Evolutionary conservation across 2,113 vertebrate genomes (phyloP), one percentile per base, ranked within the genome.

Genomic region (Phoenicopterus ruber): DNA sequence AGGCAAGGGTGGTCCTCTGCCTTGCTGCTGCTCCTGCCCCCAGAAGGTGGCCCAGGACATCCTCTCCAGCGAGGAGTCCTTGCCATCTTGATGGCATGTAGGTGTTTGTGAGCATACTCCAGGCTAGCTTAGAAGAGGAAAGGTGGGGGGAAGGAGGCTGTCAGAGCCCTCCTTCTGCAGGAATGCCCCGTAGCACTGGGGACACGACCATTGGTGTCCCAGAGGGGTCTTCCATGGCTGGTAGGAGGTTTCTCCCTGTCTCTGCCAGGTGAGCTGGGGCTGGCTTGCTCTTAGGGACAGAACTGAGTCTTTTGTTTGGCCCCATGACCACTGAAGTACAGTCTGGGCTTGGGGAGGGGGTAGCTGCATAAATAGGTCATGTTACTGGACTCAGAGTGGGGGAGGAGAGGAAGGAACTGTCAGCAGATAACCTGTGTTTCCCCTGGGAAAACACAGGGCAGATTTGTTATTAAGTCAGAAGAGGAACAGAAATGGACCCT

Each of bases 401-500:
- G 28, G 11, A 93, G 82, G 67, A 87, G 50, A 82, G 31, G 46
- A 55, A 77, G 55, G 49, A 69, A n/a, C 31, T 61, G n/a, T n/a
- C 81, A 88, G 62, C 93, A 93, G 62, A 49, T 40, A 89, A 62
- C 67, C 70, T 85, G 19, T 42, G 65, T 63, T 90, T 66, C 49
- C 84, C 86, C n/a, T 66, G 62, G 74, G 86, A 94, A 90, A 93
- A 40, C 61, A 55, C 1, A 8, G 77, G 84, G 54, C 90, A 94
- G 92, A 62, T 89, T 88, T 83, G 73, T 82, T 94, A 82, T 89
- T 73, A 36, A 96, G 78, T 85, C 88, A 94, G 58, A 73, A 71
- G 58, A 94, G 50, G 59, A 95, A 11, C 26, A 95, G 69, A 32
- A 49, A 78, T 29, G 50, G 73, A 69, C 67, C 86, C 87, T 0